phyloP scores from a whole-genome alignment of 2,113 vertebrate species.

The Enhydra lutris region DNA sequence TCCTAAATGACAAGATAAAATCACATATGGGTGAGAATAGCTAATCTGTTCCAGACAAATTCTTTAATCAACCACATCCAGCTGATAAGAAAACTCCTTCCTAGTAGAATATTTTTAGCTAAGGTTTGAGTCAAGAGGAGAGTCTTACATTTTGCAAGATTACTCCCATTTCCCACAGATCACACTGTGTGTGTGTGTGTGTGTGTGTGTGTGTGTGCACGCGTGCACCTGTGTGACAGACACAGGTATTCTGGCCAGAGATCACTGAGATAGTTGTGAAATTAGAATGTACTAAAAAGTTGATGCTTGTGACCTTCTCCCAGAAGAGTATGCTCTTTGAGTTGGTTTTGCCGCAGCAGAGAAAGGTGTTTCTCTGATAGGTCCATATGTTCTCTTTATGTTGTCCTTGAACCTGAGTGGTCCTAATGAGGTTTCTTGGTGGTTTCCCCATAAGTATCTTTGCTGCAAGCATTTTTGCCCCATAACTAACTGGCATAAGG shows the following conservation, averaged over 20 bases:
- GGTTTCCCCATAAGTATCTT: background rate
- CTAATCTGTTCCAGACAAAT: background rate
- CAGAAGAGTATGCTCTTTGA: background rate
- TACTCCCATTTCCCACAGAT: background rate
- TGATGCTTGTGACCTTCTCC: too few relatives aligned
- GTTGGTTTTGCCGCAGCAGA: background rate
- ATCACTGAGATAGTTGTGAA: background rate
- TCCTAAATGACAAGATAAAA: background rate
- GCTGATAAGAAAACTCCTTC: conserved; percentile 28
- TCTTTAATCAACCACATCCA: conserved; percentile 15
- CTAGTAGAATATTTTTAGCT: background rate
- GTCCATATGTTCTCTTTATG: background rate
- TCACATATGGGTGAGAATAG: background rate
- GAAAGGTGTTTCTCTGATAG: background rate
- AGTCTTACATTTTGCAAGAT: background rate
- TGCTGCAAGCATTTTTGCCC: background rate
- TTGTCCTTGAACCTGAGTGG: background rate
- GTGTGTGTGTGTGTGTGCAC: background rate
- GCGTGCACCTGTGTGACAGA: background rate
- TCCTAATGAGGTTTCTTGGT: background rate
- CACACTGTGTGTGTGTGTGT: too few relatives aligned
- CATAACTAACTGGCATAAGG: background rate
- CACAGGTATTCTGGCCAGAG: background rate
- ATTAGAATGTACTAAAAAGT: background rate
- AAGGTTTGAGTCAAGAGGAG: background rate